Percentiles rank a stretch among this genome's conserved stretches.
Conservation (phyloP, 1,140 invertebrate species). For the Zaprionus tsacasi region DNA sequence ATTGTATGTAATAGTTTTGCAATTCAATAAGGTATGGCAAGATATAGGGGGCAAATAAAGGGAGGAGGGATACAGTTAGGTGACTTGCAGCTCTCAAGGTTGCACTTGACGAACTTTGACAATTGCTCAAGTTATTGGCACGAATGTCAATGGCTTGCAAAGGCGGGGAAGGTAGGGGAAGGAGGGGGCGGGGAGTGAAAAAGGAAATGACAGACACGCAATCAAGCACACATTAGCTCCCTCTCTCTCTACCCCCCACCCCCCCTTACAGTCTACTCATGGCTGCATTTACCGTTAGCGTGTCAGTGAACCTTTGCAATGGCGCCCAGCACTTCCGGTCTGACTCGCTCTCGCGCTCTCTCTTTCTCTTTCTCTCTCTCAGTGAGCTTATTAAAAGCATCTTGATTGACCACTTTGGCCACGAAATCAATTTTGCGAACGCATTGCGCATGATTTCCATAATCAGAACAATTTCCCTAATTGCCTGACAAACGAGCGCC, state of each 20-base stretch:
- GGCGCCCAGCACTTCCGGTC: slow-evolving; percentile 41
- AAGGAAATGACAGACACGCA: too few species aligned
- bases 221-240: too few species aligned
- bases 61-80: too few species aligned
- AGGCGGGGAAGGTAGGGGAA: too few species aligned
- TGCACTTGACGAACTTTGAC: slow-evolving; percentile 29
- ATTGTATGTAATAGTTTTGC: neutral
- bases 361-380: neutral
- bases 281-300: slow-evolving; percentile 21
- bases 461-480: slow-evolving; percentile 34
- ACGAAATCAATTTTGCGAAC: slow-evolving; percentile 28
- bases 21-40: too few species aligned
- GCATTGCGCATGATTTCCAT: slow-evolving; percentile 9
- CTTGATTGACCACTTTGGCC: slow-evolving; percentile 13
- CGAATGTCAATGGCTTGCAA: slow-evolving; percentile 37
- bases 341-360: too few species aligned
- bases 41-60: too few species aligned
- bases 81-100: neutral
- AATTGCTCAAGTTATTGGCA: slow-evolving; percentile 48
- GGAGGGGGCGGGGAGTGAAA: too few species aligned
- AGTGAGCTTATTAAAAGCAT: slow-evolving; percentile 23
- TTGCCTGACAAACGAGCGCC: slow-evolving; percentile 12
- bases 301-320: slow-evolving; percentile 50
- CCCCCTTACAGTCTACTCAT: neutral
- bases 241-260: neutral